Evolutionary conservation across 2,888 invertebrate genomes (phyloP), one percentile per base, ranked within the genome.

Genomic region (Busseola fusca): DNA sequence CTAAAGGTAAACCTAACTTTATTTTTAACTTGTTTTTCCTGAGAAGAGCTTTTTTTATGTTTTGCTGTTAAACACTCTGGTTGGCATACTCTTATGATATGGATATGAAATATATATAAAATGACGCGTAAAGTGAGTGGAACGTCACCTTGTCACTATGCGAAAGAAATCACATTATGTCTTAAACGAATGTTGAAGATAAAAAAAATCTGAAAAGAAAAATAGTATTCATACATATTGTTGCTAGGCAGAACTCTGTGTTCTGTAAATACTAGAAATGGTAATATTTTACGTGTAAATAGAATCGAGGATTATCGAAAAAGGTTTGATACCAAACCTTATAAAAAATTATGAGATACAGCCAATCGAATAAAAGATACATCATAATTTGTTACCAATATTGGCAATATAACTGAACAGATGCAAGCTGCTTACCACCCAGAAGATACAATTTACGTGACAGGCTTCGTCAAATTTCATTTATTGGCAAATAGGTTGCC

Each of bases 401-500:
- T 59, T 30, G 16, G 27, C 27, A 69, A 52, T 30, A 21, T 3
- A 34, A n/a, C 45, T 25, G 50, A n/a, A 34, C 40, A 40, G 27
- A 16, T 50, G 27, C 30, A 57, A 5, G 21, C 45, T 52, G 14
- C 7, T 77, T 0, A 16, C 30, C 30, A 54, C 45, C 57, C 37
- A 60, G 40, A 50, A 10, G n/a, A 64, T 64, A 74, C 40, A 64
- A 60, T 64, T 54, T 50, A 18, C 40, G 30, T 54, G 63, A 27
- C 48, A n/a, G 18, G 18, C 48, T 60, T 21, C 54, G 21, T 14
- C 42, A 16, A 50, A 64, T 64, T 59, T n/a, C 14, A 59, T 60
- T 56, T 59, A 64, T 2, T 37, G 42, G 34, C 42, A 63, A 72
- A 62, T 56, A 30, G 42, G 42, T 62, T 45, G 79, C 34, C 74